Evolutionary conservation across 1,140 invertebrate genomes (phyloP), one percentile per base, ranked within the genome.

Genomic region (Plodia interpunctella): DNA sequence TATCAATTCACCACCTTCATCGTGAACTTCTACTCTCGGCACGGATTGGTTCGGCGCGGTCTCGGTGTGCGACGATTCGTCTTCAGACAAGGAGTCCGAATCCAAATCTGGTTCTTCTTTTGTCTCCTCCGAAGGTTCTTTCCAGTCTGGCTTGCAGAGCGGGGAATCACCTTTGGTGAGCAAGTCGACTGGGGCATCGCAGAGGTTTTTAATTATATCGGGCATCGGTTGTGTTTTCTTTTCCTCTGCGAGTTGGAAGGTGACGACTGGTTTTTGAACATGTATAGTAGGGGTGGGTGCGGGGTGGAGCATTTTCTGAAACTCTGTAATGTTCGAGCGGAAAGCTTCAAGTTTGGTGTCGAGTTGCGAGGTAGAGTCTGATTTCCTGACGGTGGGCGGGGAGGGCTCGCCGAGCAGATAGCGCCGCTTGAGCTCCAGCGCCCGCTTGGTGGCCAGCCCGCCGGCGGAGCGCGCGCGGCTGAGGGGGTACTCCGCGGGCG

Each of bases 281-380:
- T 74, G 57, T 61, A 60, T 50, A 51, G 67, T 52, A 3, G 76
- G 63, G 6, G 94, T 92, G 0, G 94, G 91, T 0, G 96, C 94
- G 0, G 96, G 95, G 82, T 96, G 95, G 32, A 97, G 76, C 60
- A 97, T 83, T 74, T 97, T 97, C 75, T 98, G 96, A 68, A 96
- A 95, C 76, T 97, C 96, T 0, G 96, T 96, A 60, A 97, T 97
- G 58, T 94, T 95, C 21, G 94, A 95, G 35, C 96, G 93, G 64
- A 97, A 94, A 51, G 93, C 95, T 83, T 95, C 94, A 50, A 97
- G 92, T 72, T 95, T 94, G 0, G 94, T 95, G 73, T 97, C 96
- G 8, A 97, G 90, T 56, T 95, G 94, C 0, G 95, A 95, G 0
- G 95, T 93, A 17, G 96, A 96, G n/a, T 95, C 95, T 0, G 95